Percentiles rank a stretch among this genome's conserved stretches.
Conservation (phyloP, 2,797 vertebrate genomes). For the Spinus pinus region DNA sequence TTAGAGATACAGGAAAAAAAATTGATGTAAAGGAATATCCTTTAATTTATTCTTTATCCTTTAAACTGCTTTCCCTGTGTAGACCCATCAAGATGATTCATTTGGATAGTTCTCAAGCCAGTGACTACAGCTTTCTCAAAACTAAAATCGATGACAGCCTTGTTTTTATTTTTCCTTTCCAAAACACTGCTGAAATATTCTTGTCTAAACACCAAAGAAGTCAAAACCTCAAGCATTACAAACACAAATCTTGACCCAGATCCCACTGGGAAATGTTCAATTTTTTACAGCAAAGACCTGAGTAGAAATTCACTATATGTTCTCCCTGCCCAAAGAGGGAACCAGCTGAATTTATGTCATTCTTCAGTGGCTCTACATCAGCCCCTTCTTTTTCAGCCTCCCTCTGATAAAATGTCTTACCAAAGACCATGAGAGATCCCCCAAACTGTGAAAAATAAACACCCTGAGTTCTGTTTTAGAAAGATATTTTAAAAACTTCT, state of each 20-base stretch:
- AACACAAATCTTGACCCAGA: neutral
- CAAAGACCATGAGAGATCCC: neutral
- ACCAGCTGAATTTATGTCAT: neutral
- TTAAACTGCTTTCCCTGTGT: neutral
- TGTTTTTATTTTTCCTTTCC: neutral
- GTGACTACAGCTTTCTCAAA: neutral
- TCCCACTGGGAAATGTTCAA: neutral
- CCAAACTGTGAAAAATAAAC: neutral
- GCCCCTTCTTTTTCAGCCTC: neutral
- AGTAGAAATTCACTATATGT: neutral
- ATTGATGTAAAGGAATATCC: neutral
- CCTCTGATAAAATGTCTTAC: neutral
- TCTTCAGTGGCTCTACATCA: neutral
- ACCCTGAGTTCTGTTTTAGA: neutral
- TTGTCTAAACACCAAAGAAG: neutral
- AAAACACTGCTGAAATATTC: neutral
- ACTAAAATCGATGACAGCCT: neutral
- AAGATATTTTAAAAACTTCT: conserved; percentile 13
- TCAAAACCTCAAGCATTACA: neutral
- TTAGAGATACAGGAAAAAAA: neutral
- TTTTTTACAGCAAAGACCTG: neutral
- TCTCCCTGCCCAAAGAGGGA: neutral
- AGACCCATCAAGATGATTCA: neutral
- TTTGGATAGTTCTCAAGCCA: neutral
- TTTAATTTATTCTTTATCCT: neutral